Conservation (phyloP, 2,797 vertebrate species). For the Crocodylus rhombifer region DNA sequence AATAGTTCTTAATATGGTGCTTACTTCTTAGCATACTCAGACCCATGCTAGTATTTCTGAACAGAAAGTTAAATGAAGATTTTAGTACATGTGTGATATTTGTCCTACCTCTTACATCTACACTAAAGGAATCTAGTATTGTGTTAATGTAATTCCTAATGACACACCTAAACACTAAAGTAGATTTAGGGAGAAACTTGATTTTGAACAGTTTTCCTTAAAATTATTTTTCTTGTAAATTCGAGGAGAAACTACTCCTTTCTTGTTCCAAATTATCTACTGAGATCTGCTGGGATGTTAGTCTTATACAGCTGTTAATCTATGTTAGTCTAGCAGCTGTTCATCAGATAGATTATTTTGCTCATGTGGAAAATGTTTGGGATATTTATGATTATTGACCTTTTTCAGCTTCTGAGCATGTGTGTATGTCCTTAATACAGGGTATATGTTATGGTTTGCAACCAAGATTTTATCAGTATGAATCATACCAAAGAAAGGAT, state of each 20-base stretch:
- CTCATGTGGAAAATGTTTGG: neutral
- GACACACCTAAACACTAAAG: neutral
- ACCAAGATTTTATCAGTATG: neutral
- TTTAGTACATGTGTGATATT: neutral
- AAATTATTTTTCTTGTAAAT: neutral
- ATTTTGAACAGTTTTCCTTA: neutral
- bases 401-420: neutral
- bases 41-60: neutral
- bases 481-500: neutral
- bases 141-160: neutral
- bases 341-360: neutral
- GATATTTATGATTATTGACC: neutral
- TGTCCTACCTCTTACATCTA: neutral
- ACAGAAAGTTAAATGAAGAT: rapidly evolving
- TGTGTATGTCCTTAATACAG: neutral
- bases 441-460: neutral
- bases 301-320: neutral
- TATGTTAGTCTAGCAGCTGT: neutral
- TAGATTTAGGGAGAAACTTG: neutral
- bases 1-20: neutral
- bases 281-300: neutral
- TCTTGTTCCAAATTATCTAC: neutral
- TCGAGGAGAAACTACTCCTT: neutral
- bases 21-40: neutral
- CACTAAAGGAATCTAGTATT: neutral